These are phyloP conservation scores for Paralichthys olivaceus DNA, from an alignment of 2,113 vertebrate species.

Conservation along the genomic window DNA sequence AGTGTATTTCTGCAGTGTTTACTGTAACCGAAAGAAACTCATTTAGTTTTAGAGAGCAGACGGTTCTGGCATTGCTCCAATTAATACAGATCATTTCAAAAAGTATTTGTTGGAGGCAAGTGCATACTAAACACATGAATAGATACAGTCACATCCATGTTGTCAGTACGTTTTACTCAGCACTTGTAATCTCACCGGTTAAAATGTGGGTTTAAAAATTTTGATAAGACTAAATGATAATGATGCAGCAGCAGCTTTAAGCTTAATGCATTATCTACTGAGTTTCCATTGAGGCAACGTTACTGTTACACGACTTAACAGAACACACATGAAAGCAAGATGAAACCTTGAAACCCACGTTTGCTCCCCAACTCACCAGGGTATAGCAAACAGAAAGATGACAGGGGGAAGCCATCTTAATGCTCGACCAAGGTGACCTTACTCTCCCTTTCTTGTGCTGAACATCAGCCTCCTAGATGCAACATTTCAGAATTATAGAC, in stretches of 20 bases:
- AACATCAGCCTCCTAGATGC: slow-evolving; percentile 6
- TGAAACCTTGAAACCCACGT: neutral
- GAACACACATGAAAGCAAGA: neutral
- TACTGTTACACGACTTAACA: too few species aligned
- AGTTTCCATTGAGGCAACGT: neutral
- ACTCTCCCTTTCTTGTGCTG: slow-evolving; percentile 9
- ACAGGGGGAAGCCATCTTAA: neutral
- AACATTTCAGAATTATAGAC: slow-evolving; percentile 50
- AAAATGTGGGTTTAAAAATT: neutral
- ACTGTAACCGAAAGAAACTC: too few species aligned
- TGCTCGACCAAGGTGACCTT: slow-evolving; percentile 32
- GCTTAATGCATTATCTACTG: neutral
- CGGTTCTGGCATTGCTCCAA: too few species aligned
- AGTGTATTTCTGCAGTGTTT: too few species aligned
- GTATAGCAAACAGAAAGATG: neutral
- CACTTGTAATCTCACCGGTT: neutral
- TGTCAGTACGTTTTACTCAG: neutral
- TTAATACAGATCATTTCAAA: too few species aligned
- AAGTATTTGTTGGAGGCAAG: too few species aligned
- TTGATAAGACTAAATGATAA: neutral
- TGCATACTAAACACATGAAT: too few species aligned
- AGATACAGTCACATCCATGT: too few species aligned
- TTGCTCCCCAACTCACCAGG: neutral
- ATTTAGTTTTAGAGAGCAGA: too few species aligned
- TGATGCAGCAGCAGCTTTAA: too few species aligned